Percentiles rank a stretch among this genome's conserved stretches.
These are phyloP conservation scores for Zootoca vivipara DNA, from an alignment of 2,113 vertebrate genomes.

Conservation along the genomic window DNA sequence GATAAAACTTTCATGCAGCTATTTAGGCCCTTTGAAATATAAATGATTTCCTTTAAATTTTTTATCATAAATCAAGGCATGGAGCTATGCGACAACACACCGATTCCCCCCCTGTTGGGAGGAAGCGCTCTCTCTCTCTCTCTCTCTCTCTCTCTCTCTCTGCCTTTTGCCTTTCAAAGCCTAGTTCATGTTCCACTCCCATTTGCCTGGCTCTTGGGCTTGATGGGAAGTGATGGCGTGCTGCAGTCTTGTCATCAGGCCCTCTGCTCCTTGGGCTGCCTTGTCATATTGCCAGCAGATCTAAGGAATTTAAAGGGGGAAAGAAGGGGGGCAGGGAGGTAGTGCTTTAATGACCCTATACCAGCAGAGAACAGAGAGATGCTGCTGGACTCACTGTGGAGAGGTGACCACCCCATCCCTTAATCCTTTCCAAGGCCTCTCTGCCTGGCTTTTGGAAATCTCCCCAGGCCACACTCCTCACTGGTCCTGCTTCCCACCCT, in stretches of 20 bases:
- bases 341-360: too few species aligned
- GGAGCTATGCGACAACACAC: conserved; percentile 67
- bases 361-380: not conserved
- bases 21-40: conserved; percentile 89
- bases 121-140: conserved; percentile 37
- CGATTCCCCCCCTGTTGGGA: conserved; percentile 55
- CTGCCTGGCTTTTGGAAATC: too few species aligned
- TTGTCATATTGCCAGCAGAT: not conserved
- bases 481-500: too few species aligned
- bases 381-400: not conserved
- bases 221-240: conserved; percentile 18
- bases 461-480: too few species aligned
- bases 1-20: conserved; percentile 90
- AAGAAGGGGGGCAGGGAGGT: not conserved
- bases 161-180: conserved; percentile 17
- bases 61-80: conserved; percentile 86
- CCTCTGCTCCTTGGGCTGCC: not conserved
- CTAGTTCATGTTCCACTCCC: conserved; percentile 18
- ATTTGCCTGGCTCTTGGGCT: conserved; percentile 1
- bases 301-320: not conserved
- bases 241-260: not conserved
- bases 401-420: not conserved
- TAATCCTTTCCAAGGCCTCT: not conserved
- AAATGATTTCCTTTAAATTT: conserved; percentile 90
- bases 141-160: not conserved